Conservation (phyloP, 2,113 vertebrate genomes). For the Onychostruthus taczanowskii region DNA sequence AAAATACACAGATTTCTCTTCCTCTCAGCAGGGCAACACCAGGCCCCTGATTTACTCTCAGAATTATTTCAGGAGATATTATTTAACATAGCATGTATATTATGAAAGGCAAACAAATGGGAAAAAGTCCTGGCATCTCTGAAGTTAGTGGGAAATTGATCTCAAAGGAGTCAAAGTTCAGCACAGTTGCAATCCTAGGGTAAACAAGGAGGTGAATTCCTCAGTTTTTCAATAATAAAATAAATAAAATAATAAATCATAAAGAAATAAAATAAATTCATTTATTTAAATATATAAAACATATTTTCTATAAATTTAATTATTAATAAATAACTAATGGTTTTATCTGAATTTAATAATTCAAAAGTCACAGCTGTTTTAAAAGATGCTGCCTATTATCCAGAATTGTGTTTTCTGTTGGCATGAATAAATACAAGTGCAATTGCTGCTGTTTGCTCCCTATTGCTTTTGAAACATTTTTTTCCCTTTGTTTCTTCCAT, state of each 20-base stretch:
- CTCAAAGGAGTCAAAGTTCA: background rate
- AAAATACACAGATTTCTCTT: constrained; percentile 37
- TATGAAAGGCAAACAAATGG: background rate
- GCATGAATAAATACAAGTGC: background rate
- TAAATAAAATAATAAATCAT: background rate
- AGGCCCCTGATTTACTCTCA: background rate
- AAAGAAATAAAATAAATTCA: background rate
- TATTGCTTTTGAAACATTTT: background rate
- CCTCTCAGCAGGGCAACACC: constrained; percentile 39
- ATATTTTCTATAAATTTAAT: background rate
- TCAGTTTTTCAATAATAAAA: background rate
- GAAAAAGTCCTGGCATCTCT: background rate
- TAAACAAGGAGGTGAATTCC: background rate
- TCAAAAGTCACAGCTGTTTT: background rate
- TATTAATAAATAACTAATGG: background rate
- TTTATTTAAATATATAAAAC: background rate
- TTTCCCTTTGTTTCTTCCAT: background rate
- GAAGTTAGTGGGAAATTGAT: background rate
- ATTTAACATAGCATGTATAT: background rate
- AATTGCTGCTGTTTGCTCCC: background rate
- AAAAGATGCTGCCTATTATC: background rate
- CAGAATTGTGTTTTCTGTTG: background rate
- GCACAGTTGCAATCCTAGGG: background rate
- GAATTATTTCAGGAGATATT: constrained; percentile 33
- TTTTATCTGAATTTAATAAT: background rate